Evolutionary conservation across 2,797 vertebrate genomes (phyloP), one percentile per base, ranked within the genome.

Genomic region (Galaxias olidus): DNA sequence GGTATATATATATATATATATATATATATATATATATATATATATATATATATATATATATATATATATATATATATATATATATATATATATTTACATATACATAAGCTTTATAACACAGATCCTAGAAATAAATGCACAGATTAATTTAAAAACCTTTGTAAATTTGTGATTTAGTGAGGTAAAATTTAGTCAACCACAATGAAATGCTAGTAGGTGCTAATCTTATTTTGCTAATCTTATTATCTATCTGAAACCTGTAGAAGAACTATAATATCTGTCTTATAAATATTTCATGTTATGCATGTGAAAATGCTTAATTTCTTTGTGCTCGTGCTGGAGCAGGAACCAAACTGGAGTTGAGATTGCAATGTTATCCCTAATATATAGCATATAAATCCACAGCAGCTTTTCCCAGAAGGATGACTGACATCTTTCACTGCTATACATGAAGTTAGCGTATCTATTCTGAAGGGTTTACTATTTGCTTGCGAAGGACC

Each of bases 401-500:
- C 14, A 56, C 30, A 56, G 41, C 30, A 56, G 41, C 8, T 4
- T 7, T 11, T 14, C 14, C 42, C 8, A 56, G 6, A 19, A 14
- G 4, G 40, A 15, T 14, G 13, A 9, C 14, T 14, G 10, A 41
- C 0, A 55, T 9, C 15, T 48, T 51, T 41, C 60, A 45, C 19
- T 4, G 6, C 54, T 58, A 59, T 19, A 73, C 69, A 78, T 57
- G 50, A 66, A 14, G 8, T 5, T 1, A 9, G 50, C 75, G 57
- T 84, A 74, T 83, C 84, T 83, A 77, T 67, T 61, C 11, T 56
- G 57, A 43, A 50, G 49, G 68, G 69, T 69, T 79, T 72, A 70
- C 74, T 79, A 71, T 82, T 81, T 78, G 66, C 74, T 81, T 77
- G 76, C 80, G 68, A 83, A 83, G 68, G 70, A 49, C 68, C 56